Base-by-base conservation (phyloP, 2,113 vertebrate genomes). In the Neogobius melanostomus region DNA sequence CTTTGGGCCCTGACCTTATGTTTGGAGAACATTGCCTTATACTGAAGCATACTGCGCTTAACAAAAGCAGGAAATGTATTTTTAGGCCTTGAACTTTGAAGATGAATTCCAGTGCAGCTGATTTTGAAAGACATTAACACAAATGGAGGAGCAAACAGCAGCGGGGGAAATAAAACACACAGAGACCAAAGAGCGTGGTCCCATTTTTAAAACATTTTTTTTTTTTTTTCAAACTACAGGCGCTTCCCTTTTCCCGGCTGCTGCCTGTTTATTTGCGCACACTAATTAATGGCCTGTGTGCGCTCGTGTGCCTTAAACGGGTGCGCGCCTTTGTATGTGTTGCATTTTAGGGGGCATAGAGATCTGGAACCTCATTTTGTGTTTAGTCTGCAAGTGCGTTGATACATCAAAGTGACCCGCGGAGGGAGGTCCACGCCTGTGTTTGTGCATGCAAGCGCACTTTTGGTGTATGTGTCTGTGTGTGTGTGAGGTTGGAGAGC, bases 381-480 rank as follows among this genome's bases (percentile, higher is more conserved):
- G 87, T 90, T 91, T 91, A 89, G 84, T 90, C 87, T 91, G 88
- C 85, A 89, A 87, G 75, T 87, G 75, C 46, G 80, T 85, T 88
- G 88, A 88, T 90, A 90, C 90, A 90, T 90, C 87, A 90, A 91
- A 90, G 87, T 89, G 88, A 91, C 88, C 90, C 88, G 15, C 80
- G 72, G 82, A 90, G 84, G 87, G 84, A 85, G 85, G 81, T 82
- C 76, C 78, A 48, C 65, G 77, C 75, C 75, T 66, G 57, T 67
- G 52, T 66, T 76, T 76, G 75, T 56, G 69, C 80, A 72, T 81
- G 72, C 46, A n/a, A 62, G 73, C 49, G 73, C 77, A 66, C 72
- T 63, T 67, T 53, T 48, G 53, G 53, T 16, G 11, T 56, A 28
- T 15, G 49, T 64, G 61, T 60, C 50, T 54, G n/a, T 16, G 51